Conservation (phyloP, 2,888 invertebrate genomes). For the Noctua janthe region DNA sequence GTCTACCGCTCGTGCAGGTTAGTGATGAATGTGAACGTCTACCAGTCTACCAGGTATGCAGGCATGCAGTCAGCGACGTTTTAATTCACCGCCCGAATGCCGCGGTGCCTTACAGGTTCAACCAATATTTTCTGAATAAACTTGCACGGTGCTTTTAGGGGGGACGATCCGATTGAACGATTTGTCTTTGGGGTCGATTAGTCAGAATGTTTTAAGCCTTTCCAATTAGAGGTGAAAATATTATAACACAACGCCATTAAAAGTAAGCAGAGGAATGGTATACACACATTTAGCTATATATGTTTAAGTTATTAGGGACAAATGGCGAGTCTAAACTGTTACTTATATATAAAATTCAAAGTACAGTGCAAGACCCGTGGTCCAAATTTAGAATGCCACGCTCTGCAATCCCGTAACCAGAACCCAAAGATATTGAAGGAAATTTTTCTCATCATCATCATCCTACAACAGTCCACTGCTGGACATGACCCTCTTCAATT, state of each 20-base stretch:
- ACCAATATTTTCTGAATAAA: conserved; percentile 73
- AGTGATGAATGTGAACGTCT: conserved; percentile 55
- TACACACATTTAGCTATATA: background rate
- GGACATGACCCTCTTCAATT: too few relatives aligned
- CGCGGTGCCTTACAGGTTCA: conserved; percentile 57
- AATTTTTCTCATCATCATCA: too few relatives aligned
- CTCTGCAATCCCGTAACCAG: too few relatives aligned
- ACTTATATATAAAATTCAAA: background rate
- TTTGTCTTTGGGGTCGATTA: background rate
- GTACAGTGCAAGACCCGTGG: background rate
- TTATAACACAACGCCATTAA: background rate
- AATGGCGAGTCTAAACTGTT: background rate
- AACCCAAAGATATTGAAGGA: too few relatives aligned
- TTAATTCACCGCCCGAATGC: conserved; percentile 63
- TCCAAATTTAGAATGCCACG: background rate
- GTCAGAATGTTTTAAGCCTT: background rate
- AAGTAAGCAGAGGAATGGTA: background rate
- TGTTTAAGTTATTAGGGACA: background rate
- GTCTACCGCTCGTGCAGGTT: background rate
- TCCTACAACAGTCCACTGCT: too few relatives aligned
- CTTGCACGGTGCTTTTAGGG: conserved; percentile 51
- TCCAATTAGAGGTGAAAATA: background rate
- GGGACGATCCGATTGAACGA: conserved; percentile 55
- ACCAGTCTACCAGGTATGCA: conserved; percentile 12
- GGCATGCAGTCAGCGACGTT: conserved; percentile 57